Evolutionary conservation across 2,113 vertebrate genomes (phyloP).

Genomic region (Callipepla squamata): DNA sequence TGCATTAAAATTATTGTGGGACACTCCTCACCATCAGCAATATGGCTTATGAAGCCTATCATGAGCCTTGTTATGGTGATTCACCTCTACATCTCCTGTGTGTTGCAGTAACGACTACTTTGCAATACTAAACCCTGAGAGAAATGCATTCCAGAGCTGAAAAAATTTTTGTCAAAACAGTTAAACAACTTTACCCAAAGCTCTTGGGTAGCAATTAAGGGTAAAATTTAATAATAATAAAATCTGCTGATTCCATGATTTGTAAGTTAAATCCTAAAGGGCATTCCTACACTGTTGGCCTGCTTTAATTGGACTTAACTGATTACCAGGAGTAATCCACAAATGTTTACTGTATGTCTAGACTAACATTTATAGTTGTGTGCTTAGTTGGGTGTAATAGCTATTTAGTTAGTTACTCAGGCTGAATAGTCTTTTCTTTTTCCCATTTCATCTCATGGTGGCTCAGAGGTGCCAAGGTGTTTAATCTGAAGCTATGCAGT

Average conservation of each 20-base stretch:
- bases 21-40: neutral
- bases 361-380: neutral
- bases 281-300: neutral
- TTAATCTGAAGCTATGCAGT: neutral
- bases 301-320: conserved; percentile 3
- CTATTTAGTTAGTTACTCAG: neutral
- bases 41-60: neutral
- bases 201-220: neutral
- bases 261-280: neutral
- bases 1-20: neutral
- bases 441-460: neutral
- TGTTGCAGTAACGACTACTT: neutral
- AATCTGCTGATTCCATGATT: neutral
- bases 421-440: neutral
- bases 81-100: neutral
- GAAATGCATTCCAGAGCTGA: neutral
- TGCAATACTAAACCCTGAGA: neutral
- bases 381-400: neutral
- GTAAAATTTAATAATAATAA: neutral
- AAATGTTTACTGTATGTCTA: neutral
- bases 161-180: neutral
- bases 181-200: neutral
- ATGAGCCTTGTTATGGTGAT: neutral
- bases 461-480: neutral
- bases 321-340: neutral